A percentile compares a stretch with the other conserved stretches of the same genome.
Conservation (phyloP, 2,888 invertebrate species). For the Meteorus cinctellus region DNA sequence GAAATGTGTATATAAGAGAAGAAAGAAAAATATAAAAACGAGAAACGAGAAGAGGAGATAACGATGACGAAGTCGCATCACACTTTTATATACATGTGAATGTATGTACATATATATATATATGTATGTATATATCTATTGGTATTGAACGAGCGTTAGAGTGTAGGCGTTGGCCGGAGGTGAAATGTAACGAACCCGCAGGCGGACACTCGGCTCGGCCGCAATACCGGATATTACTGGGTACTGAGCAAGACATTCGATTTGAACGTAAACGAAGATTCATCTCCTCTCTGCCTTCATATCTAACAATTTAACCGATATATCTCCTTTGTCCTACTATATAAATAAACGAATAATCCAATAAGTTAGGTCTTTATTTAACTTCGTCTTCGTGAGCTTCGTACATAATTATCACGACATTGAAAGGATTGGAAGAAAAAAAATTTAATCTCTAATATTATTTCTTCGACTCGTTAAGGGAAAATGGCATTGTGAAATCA, state of each 20-base stretch:
- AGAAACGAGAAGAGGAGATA: conserved; percentile 31
- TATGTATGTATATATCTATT: conserved; percentile 36
- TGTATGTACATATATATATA: background rate
- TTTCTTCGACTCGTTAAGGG: too few species aligned
- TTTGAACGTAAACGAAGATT: conserved; percentile 64
- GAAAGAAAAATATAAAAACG: conserved; percentile 23
- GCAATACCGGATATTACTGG: conserved; percentile 65
- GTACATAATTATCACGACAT: too few species aligned
- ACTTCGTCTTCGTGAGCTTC: background rate
- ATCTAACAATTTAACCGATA: conserved; percentile 7
- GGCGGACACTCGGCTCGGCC: conserved; percentile 51
- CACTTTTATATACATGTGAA: background rate
- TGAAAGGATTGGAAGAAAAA: too few species aligned
- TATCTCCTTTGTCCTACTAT: background rate
- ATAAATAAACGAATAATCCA: background rate
- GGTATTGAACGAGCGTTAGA: conserved; percentile 40
- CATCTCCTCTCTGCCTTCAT: conserved; percentile 42
- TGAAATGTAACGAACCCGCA: conserved; percentile 59
- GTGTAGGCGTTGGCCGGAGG: conserved; percentile 49
- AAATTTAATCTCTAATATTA: too few species aligned
- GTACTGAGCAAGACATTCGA: conserved; percentile 67
- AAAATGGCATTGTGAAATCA: too few species aligned
- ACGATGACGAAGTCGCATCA: conserved; percentile 46
- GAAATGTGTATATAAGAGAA: conserved; percentile 35
- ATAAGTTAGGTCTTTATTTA: background rate